phyloP scores from a whole-genome alignment of 2,113 vertebrate species.

The Psephotus haematonotus region DNA sequence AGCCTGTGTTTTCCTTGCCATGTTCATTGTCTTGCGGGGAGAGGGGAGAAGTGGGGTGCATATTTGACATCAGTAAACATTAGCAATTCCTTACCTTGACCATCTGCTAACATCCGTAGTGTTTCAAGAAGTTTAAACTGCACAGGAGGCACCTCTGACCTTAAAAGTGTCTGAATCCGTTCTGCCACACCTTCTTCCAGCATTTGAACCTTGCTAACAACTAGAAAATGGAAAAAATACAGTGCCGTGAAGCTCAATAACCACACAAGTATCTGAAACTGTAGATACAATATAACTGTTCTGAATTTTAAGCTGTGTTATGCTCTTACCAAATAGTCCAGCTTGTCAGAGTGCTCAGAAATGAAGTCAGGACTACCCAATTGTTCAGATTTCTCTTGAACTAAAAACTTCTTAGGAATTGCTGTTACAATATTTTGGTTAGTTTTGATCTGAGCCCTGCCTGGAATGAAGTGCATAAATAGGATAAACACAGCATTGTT shows the following conservation, averaged over 20 bases:
- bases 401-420: not conserved
- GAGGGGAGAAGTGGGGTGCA: rapidly evolving
- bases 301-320: not conserved
- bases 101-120: conserved; percentile 85
- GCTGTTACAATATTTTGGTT: not conserved
- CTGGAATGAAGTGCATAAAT: not conserved
- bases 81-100: conserved; percentile 76
- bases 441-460: not conserved
- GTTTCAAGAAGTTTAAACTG: conserved; percentile 88
- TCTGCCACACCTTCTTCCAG: conserved; percentile 80
- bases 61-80: not conserved
- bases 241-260: not conserved
- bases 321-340: not conserved
- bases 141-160: conserved; percentile 84
- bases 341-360: not conserved
- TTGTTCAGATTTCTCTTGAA: not conserved
- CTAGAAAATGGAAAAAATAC: not conserved
- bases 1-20: not conserved
- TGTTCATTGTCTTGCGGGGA: not conserved
- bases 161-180: conserved; percentile 80
- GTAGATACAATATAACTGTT: not conserved
- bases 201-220: conserved; percentile 83
- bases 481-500: not conserved
- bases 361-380: not conserved
- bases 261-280: not conserved